Evolutionary conservation across 2,113 vertebrate genomes (phyloP).

Genomic region (Clarias gariepinus): DNA sequence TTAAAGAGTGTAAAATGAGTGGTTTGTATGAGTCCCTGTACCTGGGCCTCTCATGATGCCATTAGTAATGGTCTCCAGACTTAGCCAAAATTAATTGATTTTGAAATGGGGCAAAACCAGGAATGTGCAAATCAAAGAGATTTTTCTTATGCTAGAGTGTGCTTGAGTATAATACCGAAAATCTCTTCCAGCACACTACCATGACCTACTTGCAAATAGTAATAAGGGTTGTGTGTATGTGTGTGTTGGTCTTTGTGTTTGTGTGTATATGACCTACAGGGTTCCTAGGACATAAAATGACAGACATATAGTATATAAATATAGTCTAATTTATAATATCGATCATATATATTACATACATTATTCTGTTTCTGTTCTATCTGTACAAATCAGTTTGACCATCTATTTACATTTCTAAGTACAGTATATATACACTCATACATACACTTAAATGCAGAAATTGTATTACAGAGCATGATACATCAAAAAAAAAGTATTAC

Average conservation of each 20-base stretch:
- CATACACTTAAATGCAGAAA: not conserved
- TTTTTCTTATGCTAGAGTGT: conserved; percentile 29
- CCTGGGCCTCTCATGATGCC: conserved; percentile 61
- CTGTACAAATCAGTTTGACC: not conserved
- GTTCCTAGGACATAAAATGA: not conserved
- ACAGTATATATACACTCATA: not conserved
- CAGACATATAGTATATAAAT: not conserved
- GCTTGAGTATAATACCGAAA: not conserved
- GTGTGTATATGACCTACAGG: not conserved
- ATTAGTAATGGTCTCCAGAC: conserved; percentile 75
- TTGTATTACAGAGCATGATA: not conserved
- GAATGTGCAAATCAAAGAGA: conserved; percentile 37
- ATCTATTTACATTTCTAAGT: not conserved
- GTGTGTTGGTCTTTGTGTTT: not conserved
- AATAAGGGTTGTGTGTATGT: not conserved
- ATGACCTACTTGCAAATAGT: not conserved
- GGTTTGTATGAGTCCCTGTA: conserved; percentile 3
- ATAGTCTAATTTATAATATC: not conserved
- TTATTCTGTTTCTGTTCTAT: not conserved
- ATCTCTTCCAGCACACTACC: not conserved
- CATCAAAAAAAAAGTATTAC: not conserved
- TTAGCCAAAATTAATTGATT: conserved; percentile 58
- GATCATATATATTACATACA: too few species aligned
- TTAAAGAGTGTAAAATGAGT: conserved; percentile 6
- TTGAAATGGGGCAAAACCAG: conserved; percentile 62